Evolutionary conservation across 1,140 invertebrate species (phyloP), one percentile per base, ranked within the genome.

Genomic region (Drosophila kikkawai): DNA sequence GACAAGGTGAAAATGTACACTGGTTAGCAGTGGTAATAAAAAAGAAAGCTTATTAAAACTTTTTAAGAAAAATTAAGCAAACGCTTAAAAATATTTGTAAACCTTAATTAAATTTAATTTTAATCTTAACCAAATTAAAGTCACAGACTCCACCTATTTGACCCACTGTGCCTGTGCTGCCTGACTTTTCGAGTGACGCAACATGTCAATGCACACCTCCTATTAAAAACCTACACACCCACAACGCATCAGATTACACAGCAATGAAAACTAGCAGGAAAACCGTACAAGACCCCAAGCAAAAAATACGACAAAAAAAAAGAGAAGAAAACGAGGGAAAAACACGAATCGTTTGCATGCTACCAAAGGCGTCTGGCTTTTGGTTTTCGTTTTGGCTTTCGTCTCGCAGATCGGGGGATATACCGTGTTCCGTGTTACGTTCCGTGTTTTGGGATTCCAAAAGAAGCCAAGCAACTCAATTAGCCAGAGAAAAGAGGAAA

Each of bases 401-500:
- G 11, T 32, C 41, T 58, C 7, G 34, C 44, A 8, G 7, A 15
- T 26, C 3, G 13, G 26, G 29, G 36, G 26, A 29, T 7, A 42
- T 47, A 61, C 64, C 74, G 50, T 37, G 57, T 61, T 13, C 37
- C 48, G 29, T 32, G 48, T 51, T 51, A 51, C 48, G 48, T 51
- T 34, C 50, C 50, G 32, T 51, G 48, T 51, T 51, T 71, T 53
- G 7, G 37, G 19, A 41, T 34, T 26, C 36, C 48, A 22, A 51
- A 51, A 71, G 85, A 90, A 88, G 84, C 84, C 84, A 88, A 88
- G 84, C 85, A 88, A 88, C 84, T 88, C 80, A 88, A 88, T 88
- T 84, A 88, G 85, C 80, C 75, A 37, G 19, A 22, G 48, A 50
- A 12, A 15, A 55, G 17, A 22, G 26, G 15, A 32, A 67, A 67